Evolutionary conservation across 2,888 invertebrate species (phyloP).

Genomic region (Drosophila monieri): DNA sequence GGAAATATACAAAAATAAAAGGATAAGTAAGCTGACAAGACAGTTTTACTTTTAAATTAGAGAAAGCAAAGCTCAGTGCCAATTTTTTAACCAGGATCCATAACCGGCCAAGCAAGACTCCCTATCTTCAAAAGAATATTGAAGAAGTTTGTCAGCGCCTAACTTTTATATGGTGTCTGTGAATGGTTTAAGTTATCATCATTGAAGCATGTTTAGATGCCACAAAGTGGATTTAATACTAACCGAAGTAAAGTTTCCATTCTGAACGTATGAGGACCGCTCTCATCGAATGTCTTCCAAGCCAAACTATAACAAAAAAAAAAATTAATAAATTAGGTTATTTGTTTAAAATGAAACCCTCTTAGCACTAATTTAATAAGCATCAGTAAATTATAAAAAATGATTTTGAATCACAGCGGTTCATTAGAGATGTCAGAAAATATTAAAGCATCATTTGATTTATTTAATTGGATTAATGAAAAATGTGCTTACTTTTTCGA

Average conservation of each 20-base stretch:
- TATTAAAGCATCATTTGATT: slow-evolving; percentile 71
- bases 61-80: slow-evolving; percentile 71
- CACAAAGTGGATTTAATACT: neutral
- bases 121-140: slow-evolving; percentile 81
- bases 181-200: slow-evolving; percentile 82
- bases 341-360: too few species aligned
- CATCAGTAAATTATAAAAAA: too few species aligned
- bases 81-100: slow-evolving; percentile 80
- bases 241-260: neutral
- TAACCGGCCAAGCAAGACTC: slow-evolving; percentile 74
- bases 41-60: neutral
- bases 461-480: too few species aligned
- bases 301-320: too few species aligned
- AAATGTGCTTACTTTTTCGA: too few species aligned
- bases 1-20: slow-evolving; percentile 12
- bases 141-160: slow-evolving; percentile 69
- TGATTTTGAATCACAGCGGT: slow-evolving; percentile 74
- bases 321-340: too few species aligned
- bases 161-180: slow-evolving; percentile 80
- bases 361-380: too few species aligned
- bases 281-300: too few species aligned
- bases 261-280: too few species aligned
- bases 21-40: slow-evolving; percentile 19
- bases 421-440: slow-evolving; percentile 83
- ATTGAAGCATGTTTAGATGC: slow-evolving; percentile 29